phyloP scores from a whole-genome alignment of 2,888 invertebrate species.

The Drosophila meridionalis region DNA sequence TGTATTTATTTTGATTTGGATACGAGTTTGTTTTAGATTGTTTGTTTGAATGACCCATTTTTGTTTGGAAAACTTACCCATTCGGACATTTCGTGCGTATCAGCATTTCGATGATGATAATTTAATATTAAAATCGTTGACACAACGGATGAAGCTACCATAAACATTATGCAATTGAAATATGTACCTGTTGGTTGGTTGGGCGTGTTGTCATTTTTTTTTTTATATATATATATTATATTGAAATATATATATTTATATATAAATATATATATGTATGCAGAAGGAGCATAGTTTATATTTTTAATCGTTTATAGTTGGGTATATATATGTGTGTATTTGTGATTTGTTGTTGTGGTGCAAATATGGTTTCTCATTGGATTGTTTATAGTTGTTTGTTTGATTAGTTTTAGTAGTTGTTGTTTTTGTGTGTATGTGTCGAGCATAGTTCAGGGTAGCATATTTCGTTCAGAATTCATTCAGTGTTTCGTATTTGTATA shows the following conservation, averaged over 20 bases:
- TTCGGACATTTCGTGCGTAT: slow-evolving; percentile 98
- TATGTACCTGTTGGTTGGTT: slow-evolving; percentile 91
- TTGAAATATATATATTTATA: slow-evolving; percentile 48
- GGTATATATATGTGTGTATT: slow-evolving; percentile 55
- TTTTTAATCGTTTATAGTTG: slow-evolving; percentile 47
- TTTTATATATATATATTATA: slow-evolving; percentile 51
- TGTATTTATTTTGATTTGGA: slow-evolving; percentile 55
- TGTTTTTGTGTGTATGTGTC: slow-evolving; percentile 32
- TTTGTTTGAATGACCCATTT: slow-evolving; percentile 55
- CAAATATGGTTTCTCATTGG: slow-evolving; percentile 45
- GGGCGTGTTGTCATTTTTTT: slow-evolving; percentile 82
- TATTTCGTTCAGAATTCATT: slow-evolving; percentile 71
- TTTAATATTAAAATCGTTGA: slow-evolving; percentile 99
- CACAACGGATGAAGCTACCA: slow-evolving; percentile 99
- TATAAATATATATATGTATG: background rate
- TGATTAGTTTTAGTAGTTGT: slow-evolving; percentile 25
- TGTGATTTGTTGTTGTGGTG: slow-evolving; percentile 58
- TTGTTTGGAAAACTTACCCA: slow-evolving; percentile 90
- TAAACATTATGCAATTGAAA: slow-evolving; percentile 99
- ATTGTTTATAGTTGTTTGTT: slow-evolving; percentile 35
- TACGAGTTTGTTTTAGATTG: slow-evolving; percentile 54
- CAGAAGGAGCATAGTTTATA: background rate
- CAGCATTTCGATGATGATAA: slow-evolving; percentile 98
- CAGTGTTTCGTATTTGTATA: slow-evolving; percentile 52
- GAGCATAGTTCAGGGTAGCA: slow-evolving; percentile 77